A percentile compares a stretch with the other conserved stretches of the same genome.
Conservation (phyloP, 2,113 vertebrate genomes). For the Silurus glanis region DNA sequence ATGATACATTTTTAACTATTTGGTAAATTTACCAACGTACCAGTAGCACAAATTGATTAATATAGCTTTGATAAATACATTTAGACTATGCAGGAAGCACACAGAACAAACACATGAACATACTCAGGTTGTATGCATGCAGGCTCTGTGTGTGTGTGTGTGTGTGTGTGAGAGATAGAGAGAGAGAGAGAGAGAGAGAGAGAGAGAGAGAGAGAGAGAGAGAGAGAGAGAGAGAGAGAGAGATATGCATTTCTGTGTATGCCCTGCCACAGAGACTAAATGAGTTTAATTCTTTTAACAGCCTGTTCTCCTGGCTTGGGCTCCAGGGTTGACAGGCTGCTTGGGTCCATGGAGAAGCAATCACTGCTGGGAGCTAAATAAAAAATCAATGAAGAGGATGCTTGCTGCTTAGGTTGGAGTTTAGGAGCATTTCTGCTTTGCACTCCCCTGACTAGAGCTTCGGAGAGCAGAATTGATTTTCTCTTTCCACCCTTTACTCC, state of each 20-base stretch:
- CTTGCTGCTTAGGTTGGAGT: constrained; percentile 63
- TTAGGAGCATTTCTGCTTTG: constrained; percentile 61
- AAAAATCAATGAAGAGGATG: constrained; percentile 66
- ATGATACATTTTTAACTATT: too few species aligned
- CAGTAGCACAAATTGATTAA: not conserved
- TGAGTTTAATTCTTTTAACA: constrained; percentile 65
- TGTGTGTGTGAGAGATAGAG: not conserved
- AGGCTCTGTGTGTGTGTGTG: constrained; percentile 21
- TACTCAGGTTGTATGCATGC: constrained; percentile 35
- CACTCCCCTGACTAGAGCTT: constrained; percentile 66
- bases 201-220: not conserved
- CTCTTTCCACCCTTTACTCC: constrained; percentile 53
- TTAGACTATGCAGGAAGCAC: not conserved
- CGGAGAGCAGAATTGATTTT: constrained; percentile 70
- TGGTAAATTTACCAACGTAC: too few species aligned
- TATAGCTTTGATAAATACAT: not conserved
- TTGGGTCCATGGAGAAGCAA: constrained; percentile 60
- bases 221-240: not conserved
- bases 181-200: not conserved
- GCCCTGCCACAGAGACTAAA: constrained; percentile 51
- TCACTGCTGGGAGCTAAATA: constrained; percentile 69
- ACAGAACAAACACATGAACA: constrained; percentile 26
- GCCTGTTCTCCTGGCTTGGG: constrained; percentile 56
- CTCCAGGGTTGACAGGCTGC: constrained; percentile 65
- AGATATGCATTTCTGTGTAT: constrained; percentile 3